Evolutionary conservation across 2,113 vertebrate species (phyloP).

Genomic region (Phylloscopus whistleri): DNA sequence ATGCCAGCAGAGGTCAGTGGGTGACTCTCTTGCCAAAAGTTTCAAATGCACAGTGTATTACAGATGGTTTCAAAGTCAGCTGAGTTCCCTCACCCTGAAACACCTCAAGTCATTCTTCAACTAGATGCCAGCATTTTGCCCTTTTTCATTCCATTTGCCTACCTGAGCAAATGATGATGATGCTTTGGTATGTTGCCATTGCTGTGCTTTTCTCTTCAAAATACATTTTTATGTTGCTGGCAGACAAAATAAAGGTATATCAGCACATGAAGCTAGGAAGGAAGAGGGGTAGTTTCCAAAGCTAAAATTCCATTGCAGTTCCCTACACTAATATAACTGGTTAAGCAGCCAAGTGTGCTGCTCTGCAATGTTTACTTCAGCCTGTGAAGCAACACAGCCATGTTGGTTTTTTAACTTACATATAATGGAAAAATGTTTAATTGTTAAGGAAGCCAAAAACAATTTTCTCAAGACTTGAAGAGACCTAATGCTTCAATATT

Average conservation of each 20-base stretch:
- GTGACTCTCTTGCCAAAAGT: neutral
- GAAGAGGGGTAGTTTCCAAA: neutral
- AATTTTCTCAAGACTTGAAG: neutral
- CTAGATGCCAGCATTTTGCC: neutral
- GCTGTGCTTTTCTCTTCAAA: neutral
- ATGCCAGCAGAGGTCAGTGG: slow-evolving; percentile 53
- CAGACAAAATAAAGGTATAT: neutral
- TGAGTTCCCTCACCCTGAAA: neutral
- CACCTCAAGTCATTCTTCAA: neutral
- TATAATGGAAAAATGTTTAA: neutral
- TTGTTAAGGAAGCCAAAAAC: neutral
- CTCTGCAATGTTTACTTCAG: neutral
- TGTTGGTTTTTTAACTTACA: neutral
- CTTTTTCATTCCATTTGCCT: neutral
- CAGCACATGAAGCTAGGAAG: neutral
- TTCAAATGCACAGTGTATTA: neutral
- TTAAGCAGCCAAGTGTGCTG: neutral
- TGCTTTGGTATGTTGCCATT: neutral
- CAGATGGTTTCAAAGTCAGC: neutral
- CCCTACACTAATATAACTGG: neutral
- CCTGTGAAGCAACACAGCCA: neutral
- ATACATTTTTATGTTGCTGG: neutral
- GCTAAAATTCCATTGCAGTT: neutral
- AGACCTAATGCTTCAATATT: neutral
- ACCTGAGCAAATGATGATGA: neutral